Evolutionary conservation across 2,888 invertebrate genomes (phyloP), one percentile per base, ranked within the genome.

Genomic region (Yponomeuta sedellus): DNA sequence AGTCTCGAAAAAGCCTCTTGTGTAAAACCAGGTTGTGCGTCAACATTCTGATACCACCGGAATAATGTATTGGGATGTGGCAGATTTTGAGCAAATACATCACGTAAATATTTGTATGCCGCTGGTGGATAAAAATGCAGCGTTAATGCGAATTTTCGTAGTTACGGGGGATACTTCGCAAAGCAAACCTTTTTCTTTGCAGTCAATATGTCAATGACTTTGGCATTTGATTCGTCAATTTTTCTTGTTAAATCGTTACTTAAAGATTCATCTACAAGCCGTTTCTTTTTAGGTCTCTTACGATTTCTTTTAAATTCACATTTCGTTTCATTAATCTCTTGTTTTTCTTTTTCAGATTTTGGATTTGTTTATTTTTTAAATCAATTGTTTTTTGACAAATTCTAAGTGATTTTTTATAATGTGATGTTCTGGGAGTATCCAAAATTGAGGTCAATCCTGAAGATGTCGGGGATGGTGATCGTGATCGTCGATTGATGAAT

Each of bases 61-160:
- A 39, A 12, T 40, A 70, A 58, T n/a, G 65, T 64, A 44, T 65
- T 56, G 20, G 69, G 69, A 52, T 69, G 70, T 10, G 70, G 68
- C 16, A 70, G 61, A n/a, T 52, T 63, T 40, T 40, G 66, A 19
- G 67, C 22, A 61, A 66, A 67, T 12, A 34, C 28, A 2, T 52
- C 44, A 61, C 69, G 67, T 4, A 70, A 67, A 63, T 69, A 70
- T 64, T 68, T 70, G 44, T 64, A 64, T 3, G 64, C 64, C 44
- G 12, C 12, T 44, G 64, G 64, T 10, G 64, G 44, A 12, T 44
- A 52, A 64, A 64, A 64, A 44, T 64, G 5, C 19, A 64, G 19
- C 20, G 64, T 64, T 19, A 64, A 22, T 19, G 19, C 16, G 20
- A 63, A 63, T 40, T 63, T 64, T 20, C 52, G 19, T 4, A 64